Percentiles rank a stretch among this genome's conserved stretches.
These are phyloP conservation scores for Oligia fasciuncula DNA, from an alignment of 2,888 invertebrate species.

Conservation along the genomic window DNA sequence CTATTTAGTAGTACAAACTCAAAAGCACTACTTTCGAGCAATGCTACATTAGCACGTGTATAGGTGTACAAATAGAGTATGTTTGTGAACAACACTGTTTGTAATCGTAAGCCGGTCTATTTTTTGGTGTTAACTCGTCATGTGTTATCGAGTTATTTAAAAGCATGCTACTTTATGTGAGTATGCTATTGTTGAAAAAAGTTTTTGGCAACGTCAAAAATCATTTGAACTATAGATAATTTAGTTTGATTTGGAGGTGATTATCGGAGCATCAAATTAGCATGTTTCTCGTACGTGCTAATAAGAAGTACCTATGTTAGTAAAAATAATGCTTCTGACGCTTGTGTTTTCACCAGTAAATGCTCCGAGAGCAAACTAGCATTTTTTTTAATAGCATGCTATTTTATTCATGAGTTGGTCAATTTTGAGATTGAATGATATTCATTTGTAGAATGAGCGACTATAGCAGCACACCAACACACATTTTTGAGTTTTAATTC, in stretches of 20 bases:
- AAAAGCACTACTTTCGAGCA: neutral
- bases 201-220: neutral
- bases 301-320: neutral
- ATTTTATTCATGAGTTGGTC: neutral
- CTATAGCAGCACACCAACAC: neutral
- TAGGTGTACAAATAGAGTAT: neutral
- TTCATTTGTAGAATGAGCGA: slow-evolving; percentile 17
- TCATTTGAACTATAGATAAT: neutral
- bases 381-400: neutral
- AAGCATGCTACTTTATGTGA: neutral
- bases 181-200: neutral
- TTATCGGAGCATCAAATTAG: neutral
- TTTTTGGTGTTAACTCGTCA: neutral
- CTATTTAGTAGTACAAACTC: neutral
- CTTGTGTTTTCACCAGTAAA: neutral
- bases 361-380: neutral
- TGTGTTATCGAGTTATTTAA: neutral
- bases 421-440: slow-evolving; percentile 23
- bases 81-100: neutral
- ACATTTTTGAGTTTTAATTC: slow-evolving; percentile 64
- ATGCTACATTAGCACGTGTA: neutral
- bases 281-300: neutral
- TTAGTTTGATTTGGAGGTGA: neutral
- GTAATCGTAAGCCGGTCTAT: neutral
- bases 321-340: neutral